phyloP scores from a whole-genome alignment of 2,888 invertebrate genomes.

The Rhagonycha fulva region DNA sequence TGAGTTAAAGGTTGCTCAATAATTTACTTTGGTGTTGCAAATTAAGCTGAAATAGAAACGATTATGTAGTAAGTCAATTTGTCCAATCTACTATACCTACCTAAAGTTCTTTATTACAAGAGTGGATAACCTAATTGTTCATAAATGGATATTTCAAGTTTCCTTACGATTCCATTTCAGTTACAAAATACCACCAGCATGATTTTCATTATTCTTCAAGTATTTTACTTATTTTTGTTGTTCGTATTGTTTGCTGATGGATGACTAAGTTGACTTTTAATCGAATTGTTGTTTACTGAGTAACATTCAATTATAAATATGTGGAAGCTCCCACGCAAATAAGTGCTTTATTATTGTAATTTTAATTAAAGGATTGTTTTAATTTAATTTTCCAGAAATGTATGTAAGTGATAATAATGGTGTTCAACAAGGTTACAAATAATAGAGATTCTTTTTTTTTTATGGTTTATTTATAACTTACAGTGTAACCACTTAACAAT shows the following conservation, averaged over 20 bases:
- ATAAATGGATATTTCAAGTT: constrained; percentile 34
- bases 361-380: neutral
- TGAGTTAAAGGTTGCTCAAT: neutral
- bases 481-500: constrained; percentile 2
- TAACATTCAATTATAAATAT: neutral
- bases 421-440: neutral
- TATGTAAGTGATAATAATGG: neutral
- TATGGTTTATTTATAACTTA: neutral
- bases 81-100: neutral
- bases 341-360: neutral
- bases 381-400: neutral
- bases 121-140: constrained; percentile 39
- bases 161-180: constrained; percentile 31
- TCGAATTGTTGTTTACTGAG: neutral
- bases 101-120: constrained; percentile 5
- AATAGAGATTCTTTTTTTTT: neutral
- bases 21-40: neutral
- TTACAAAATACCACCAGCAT: constrained; percentile 19
- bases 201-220: neutral
- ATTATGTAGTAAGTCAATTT: neutral
- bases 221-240: neutral
- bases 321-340: neutral
- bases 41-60: neutral
- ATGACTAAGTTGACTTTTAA: neutral
- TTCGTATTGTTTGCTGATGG: neutral